Evolutionary conservation across 2,113 vertebrate genomes (phyloP), one percentile per base, ranked within the genome.

Genomic region (Callaeas wilsoni): DNA sequence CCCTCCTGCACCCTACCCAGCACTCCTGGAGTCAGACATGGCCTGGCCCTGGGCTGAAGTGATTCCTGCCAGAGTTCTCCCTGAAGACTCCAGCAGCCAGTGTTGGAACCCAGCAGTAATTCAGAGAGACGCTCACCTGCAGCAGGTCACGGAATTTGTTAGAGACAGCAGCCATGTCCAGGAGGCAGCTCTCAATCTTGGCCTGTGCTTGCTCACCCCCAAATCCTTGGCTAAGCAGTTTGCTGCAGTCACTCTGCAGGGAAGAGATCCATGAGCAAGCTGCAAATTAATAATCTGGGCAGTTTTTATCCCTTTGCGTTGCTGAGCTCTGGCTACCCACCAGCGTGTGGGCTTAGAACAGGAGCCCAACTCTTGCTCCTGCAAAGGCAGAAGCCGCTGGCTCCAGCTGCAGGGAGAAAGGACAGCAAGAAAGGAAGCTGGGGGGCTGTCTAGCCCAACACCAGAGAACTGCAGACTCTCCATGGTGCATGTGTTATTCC

Each of bases 111-210:
- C 60, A 47, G 63, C 49, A 65, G 39, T 10, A 70, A 69, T 13
- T 49, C 44, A 19, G 46, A 44, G 23, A 50, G 37, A 49, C 14
- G 3, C 98, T 97, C 90, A 99, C 99, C 99, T 99, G 99, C 77
- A 99, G 97, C 57, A 99, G 98, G 95, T 99, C 99, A 76, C 99
- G 98, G 93, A 99, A 99, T 94, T 99, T 99, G 97, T 97, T 97
- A 62, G 99, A 99, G 39, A 99, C 99, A 0, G 98, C 99, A 59
- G 99, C 98, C 82, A 99, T 98, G 96, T 99, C 99, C 0, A 98
- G 98, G 78, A 99, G 98, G 95, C 99, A 99, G 98, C 99, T 99
- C 91, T 99, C 99, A 67, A 99, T 99, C 98, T 99, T 99, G 91
- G 99, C 99, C 89, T 99, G 98, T 0, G 98, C 98, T 33, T 99